Evolutionary conservation across 2,888 invertebrate genomes (phyloP).

Genomic region (Drosophila formosana): DNA sequence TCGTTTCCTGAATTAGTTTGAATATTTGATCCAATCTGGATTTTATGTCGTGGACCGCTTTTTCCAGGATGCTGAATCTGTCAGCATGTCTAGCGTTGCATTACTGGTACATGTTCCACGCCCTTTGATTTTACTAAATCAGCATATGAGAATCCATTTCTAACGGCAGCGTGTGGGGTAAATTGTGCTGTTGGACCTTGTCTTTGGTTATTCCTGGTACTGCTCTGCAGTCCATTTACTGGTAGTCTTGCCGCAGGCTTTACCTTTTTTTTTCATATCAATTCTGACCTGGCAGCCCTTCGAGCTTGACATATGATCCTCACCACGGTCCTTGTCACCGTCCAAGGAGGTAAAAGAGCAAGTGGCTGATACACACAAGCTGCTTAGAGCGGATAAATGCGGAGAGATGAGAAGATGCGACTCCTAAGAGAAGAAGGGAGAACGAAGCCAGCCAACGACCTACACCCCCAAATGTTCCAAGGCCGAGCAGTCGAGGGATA

Average conservation of each 20-base stretch:
- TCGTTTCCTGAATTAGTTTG: conserved; percentile 12
- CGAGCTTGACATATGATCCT: background rate
- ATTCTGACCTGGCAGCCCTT: conserved; percentile 4
- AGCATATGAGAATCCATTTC: conserved; percentile 10
- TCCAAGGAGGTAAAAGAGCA: too few species aligned
- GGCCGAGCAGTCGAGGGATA: too few species aligned
- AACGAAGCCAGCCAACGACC: too few species aligned
- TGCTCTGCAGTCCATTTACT: conserved; percentile 2
- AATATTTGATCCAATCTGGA: conserved; percentile 23
- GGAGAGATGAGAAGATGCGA: too few species aligned
- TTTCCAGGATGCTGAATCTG: conserved; percentile 12
- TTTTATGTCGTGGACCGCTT: background rate
- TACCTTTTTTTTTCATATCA: conserved; percentile 11
- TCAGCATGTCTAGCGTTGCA: background rate
- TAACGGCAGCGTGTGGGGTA: conserved; percentile 3
- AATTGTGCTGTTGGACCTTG: background rate
- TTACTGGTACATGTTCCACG: too few species aligned
- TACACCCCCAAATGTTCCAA: too few species aligned
- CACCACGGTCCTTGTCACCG: too few species aligned
- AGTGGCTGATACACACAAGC: too few species aligned
- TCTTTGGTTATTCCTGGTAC: background rate
- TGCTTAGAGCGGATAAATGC: too few species aligned
- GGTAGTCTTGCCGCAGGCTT: conserved; percentile 6
- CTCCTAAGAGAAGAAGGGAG: too few species aligned
- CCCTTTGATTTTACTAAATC: background rate